Evolutionary conservation across 2,797 vertebrate genomes (phyloP).

Genomic region (Myotis pilosus): DNA sequence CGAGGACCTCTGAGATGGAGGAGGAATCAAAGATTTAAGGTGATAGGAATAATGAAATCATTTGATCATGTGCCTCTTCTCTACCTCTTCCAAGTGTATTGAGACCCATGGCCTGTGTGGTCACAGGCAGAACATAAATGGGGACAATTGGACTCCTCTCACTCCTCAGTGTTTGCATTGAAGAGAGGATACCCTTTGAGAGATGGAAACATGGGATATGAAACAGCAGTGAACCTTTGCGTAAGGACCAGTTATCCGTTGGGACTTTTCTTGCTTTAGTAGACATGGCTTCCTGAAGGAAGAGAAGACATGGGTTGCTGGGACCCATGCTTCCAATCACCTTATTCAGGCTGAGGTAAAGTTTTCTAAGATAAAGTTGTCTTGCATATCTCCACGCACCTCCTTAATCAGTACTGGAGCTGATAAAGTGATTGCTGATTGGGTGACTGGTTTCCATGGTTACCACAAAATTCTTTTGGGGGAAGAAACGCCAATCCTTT

Average conservation of each 20-base stretch:
- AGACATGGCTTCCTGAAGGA: neutral
- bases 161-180: neutral
- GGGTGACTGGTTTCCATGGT: constrained; percentile 55
- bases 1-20: neutral
- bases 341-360: neutral
- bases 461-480: neutral
- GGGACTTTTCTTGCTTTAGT: neutral
- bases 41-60: neutral
- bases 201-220: neutral
- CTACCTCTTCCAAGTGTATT: neutral
- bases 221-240: neutral
- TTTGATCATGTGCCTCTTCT: neutral
- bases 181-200: neutral
- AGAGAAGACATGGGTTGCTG: neutral
- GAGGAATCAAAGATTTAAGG: neutral
- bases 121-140: neutral
- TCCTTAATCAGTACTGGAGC: neutral
- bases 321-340: neutral
- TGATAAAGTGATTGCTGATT: constrained; percentile 41
- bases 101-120: neutral
- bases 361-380: neutral
- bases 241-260: neutral
- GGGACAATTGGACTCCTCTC: neutral
- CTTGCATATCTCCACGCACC: neutral
- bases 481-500: constrained; percentile 51